A percentile compares a stretch with the other conserved stretches of the same genome.
These are phyloP conservation scores for Protonemura montana DNA, from an alignment of 2,888 invertebrate species.

Conservation along the genomic window DNA sequence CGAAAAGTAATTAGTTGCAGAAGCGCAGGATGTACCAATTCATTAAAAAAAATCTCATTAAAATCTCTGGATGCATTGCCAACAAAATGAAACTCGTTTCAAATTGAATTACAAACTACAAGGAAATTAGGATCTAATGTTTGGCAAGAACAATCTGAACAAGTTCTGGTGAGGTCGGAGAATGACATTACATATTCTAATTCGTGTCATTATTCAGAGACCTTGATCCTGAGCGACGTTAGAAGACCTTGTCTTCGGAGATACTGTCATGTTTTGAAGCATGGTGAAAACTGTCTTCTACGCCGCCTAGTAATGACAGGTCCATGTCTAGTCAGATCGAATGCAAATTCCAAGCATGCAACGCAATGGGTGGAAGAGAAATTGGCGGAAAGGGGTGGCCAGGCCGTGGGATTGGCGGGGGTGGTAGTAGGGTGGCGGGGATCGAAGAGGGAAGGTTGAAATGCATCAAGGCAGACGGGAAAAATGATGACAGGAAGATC, in stretches of 20 bases:
- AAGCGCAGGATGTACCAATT: not conserved
- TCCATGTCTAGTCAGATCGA: not conserved
- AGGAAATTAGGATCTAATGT: not conserved
- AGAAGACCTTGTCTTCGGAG: not conserved
- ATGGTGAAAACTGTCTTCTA: not conserved
- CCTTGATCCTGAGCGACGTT: not conserved
- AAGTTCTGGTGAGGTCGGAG: not conserved
- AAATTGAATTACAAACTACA: not conserved
- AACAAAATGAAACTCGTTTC: not conserved
- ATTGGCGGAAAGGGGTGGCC: not conserved
- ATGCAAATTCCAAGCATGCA: not conserved
- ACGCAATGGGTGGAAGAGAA: not conserved
- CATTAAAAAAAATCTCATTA: not conserved
- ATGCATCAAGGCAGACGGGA: not conserved
- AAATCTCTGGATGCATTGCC: not conserved
- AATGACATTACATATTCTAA: not conserved
- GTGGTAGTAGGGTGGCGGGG: not conserved
- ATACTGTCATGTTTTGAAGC: not conserved
- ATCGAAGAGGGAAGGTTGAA: not conserved
- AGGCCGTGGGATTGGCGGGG: not conserved
- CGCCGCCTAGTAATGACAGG: not conserved
- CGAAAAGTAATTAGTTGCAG: not conserved
- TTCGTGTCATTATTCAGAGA: not conserved
- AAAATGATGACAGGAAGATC: constrained; percentile 9
- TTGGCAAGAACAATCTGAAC: not conserved